Base-by-base conservation (phyloP, 2,797 vertebrate species). In the Yasuhikotakia modesta region DNA sequence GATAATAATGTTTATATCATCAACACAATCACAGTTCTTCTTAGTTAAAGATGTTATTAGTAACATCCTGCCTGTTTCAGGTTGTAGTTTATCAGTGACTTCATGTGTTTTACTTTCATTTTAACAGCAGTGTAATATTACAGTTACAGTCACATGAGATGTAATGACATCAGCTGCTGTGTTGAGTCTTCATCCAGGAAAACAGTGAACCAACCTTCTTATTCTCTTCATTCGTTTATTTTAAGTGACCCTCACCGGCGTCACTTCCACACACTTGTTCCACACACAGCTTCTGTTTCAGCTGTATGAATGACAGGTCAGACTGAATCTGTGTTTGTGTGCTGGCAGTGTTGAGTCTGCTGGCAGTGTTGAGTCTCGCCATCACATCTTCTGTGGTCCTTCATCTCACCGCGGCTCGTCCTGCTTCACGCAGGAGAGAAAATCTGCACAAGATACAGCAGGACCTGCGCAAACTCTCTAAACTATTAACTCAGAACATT, bases 361-460 rank as follows among this genome's bases (percentile, higher is more conserved):
- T 83, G 48, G 30, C 87, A 92, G 91, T 89, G 1, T 75, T n/a
- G n/a, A n/a, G n/a, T n/a, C n/a, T n/a, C n/a, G n/a, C n/a, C n/a
- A n/a, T n/a, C n/a, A n/a, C n/a, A n/a, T 83, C 91, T 5, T 65
- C 90, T 85, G 82, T 83, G 76, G 72, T 90, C 78, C 79, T 89
- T 0, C 73, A 74, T 78, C 78, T 14, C 1, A 81, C 87, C 0
- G 78, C 79, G 0, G 73, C 82, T 45, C 85, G 1, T 16, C 84
- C 89, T 61, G 0, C 72, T 65, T 4, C 8, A 4, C 13, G 66
- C 5, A 63, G 81, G 35, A 88, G 87, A 13, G n/a, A 13, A 0
- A 1, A 0, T 4, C 79, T 91, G 0, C 11, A 0, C 0, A 46
- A 24, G 0, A 89, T 91, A 84, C 19, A 17, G 16, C 22, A 3